Evolutionary conservation across 2,113 vertebrate genomes (phyloP).

Genomic region (Lepus europaeus): DNA sequence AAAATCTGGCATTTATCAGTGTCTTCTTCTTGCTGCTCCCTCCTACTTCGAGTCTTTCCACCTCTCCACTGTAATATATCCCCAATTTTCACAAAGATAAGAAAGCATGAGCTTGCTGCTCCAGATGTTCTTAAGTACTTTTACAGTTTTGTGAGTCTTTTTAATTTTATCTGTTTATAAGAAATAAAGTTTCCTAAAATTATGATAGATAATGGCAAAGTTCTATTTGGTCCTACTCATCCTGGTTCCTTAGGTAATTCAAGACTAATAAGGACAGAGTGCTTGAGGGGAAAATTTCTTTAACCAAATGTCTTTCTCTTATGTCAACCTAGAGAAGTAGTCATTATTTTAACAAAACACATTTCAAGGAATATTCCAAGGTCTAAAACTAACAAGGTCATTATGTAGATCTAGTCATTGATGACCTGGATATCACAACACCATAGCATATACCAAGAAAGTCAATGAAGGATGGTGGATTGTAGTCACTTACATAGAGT

Average conservation of each 20-base stretch:
- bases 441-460: conserved; percentile 46
- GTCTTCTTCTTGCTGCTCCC: not conserved
- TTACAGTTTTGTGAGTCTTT: not conserved
- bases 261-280: conserved; percentile 33
- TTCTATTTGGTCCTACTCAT: conserved; percentile 16
- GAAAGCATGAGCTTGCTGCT: not conserved
- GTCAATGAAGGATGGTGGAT: conserved; percentile 28
- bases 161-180: not conserved
- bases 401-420: conserved; percentile 33
- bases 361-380: conserved; percentile 54
- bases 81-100: conserved; percentile 47
- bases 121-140: conserved; percentile 25
- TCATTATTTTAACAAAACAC: conserved; percentile 33
- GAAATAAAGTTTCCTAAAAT: conserved; percentile 55
- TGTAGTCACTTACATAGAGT: conserved; percentile 2
- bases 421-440: not conserved
- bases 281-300: conserved; percentile 6
- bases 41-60: not conserved
- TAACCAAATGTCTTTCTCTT: conserved; percentile 49
- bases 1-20: conserved; percentile 16
- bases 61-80: conserved; percentile 46
- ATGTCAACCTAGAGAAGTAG: conserved; percentile 19
- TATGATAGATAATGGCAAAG: conserved; percentile 55
- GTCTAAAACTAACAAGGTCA: conserved; percentile 56
- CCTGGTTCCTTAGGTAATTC: conserved; percentile 3